phyloP scores from a whole-genome alignment of 2,113 vertebrate genomes.

The Vulpes vulpes region DNA sequence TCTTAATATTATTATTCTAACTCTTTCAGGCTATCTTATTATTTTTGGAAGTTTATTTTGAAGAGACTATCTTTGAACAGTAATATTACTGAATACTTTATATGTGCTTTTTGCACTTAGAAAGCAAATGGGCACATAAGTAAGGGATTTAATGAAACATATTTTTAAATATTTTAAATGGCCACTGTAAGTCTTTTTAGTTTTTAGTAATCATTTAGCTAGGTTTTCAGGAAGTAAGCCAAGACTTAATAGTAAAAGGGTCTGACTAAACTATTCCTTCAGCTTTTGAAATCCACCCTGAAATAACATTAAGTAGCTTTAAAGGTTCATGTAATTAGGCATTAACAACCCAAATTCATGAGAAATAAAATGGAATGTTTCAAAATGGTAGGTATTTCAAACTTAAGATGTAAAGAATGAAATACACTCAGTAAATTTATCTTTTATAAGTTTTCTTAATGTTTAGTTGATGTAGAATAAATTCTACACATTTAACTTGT shows the following conservation, averaged over 20 bases:
- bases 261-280: not conserved
- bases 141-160: conserved; percentile 57
- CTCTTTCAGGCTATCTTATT: not conserved
- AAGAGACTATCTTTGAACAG: not conserved
- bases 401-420: not conserved
- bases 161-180: conserved; percentile 30
- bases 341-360: conserved; percentile 38
- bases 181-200: not conserved
- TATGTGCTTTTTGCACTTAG: not conserved
- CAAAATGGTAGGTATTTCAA: conserved; percentile 66
- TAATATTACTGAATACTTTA: not conserved
- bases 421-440: not conserved
- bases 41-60: not conserved
- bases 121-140: not conserved
- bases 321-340: conserved; percentile 53
- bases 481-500: not conserved
- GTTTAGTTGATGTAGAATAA: not conserved
- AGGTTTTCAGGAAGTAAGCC: conserved; percentile 28
- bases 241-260: not conserved
- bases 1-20: not conserved
- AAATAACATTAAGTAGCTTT: conserved; percentile 64
- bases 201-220: conserved; percentile 31
- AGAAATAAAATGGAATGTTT: conserved; percentile 51
- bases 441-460: not conserved
- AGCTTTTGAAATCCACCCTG: conserved; percentile 43